Evolutionary conservation across 2,888 invertebrate species (phyloP).

Genomic region (Linnaemya tessellans): DNA sequence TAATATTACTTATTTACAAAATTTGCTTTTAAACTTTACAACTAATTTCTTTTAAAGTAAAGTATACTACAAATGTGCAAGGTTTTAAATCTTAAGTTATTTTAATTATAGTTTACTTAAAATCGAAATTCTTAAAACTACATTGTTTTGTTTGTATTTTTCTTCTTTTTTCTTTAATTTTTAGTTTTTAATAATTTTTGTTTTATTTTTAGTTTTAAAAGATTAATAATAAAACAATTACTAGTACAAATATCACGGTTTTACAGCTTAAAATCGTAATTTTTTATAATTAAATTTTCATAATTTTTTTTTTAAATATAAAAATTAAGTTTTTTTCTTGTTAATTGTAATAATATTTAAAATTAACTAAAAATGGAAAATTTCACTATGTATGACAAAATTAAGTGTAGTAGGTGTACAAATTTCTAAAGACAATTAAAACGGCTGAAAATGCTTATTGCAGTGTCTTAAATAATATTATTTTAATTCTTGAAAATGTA

Average conservation of each 20-base stretch:
- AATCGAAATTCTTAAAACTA: constrained; percentile 32
- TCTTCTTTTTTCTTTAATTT: constrained; percentile 1
- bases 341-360: constrained; percentile 33
- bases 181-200: background rate
- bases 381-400: constrained; percentile 31
- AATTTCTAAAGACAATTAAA: background rate
- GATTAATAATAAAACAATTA: constrained; percentile 74
- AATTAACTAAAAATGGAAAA: constrained; percentile 44
- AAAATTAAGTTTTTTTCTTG: constrained; percentile 5
- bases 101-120: constrained; percentile 23
- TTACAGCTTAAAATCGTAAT: constrained; percentile 72
- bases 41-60: constrained; percentile 40
- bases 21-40: constrained; percentile 39
- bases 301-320: constrained; percentile 3
- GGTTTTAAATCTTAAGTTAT: constrained; percentile 29
- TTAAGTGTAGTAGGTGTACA: background rate
- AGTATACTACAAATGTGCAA: constrained; percentile 64
- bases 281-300: constrained; percentile 37
- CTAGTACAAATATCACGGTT: constrained; percentile 82
- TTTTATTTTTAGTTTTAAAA: constrained; percentile 40
- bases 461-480: background rate
- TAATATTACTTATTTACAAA: constrained; percentile 58
- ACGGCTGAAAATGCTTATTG: background rate
- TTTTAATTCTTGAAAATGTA: background rate
- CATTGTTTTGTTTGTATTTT: constrained; percentile 16